These are phyloP conservation scores for Cynocephalus volans DNA, from an alignment of 2,113 vertebrate species.

Conservation along the genomic window DNA sequence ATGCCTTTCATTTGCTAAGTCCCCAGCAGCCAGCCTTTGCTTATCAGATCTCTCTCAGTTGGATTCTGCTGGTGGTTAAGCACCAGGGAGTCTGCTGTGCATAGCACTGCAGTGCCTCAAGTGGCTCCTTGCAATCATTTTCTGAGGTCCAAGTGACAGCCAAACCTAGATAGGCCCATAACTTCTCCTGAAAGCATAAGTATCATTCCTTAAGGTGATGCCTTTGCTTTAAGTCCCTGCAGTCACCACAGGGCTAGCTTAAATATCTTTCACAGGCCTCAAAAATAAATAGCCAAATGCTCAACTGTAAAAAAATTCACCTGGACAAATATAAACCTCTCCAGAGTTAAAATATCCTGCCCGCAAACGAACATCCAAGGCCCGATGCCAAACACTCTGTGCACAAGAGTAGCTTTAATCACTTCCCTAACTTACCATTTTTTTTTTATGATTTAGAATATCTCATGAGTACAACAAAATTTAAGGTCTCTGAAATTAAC, in stretches of 20 bases:
- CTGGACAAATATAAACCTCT: background rate
- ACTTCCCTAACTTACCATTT: background rate
- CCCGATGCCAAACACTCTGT: background rate
- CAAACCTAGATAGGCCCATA: background rate
- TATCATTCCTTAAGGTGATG: background rate
- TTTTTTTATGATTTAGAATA: background rate
- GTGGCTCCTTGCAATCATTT: background rate
- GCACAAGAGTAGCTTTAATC: background rate
- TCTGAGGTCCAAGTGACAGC: background rate
- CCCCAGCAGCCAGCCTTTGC: background rate
- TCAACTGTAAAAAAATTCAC: background rate
- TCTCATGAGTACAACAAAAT: background rate
- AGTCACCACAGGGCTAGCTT: background rate
- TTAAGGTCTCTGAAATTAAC: constrained; percentile 12
- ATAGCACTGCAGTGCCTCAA: background rate
- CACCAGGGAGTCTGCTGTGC: background rate
- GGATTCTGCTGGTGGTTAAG: background rate
- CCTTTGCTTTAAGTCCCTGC: background rate
- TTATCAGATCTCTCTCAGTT: background rate
- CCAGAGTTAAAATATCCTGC: background rate
- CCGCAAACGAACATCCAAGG: background rate
- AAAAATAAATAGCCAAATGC: background rate
- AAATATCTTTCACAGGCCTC: background rate
- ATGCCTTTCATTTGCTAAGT: background rate
- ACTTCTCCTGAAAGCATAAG: background rate